Conservation (phyloP, 1,140 invertebrate genomes). For the Eubasilissa regina region DNA sequence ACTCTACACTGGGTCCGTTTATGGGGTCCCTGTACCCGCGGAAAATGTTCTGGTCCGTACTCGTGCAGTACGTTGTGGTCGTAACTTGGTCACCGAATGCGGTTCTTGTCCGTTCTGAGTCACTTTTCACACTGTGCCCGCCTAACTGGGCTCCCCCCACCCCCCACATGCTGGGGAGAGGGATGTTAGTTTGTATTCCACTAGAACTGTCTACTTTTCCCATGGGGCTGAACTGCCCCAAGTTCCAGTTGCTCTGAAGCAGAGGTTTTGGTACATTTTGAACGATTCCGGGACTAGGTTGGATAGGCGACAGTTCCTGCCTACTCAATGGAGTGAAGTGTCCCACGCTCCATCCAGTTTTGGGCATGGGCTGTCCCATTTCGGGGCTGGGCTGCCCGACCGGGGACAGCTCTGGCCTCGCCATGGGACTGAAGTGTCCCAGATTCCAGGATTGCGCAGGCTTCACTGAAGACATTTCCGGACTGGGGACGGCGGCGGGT, state of each 20-base stretch:
- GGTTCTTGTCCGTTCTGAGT: constrained; percentile 52
- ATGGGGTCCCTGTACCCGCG: constrained; percentile 50
- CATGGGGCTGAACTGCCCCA: constrained; percentile 58
- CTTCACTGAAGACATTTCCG: constrained; percentile 64
- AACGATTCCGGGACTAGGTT: constrained; percentile 66
- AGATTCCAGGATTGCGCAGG: constrained; percentile 50
- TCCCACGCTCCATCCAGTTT: constrained; percentile 59
- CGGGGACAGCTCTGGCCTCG: constrained; percentile 69
- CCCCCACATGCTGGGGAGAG: constrained; percentile 53
- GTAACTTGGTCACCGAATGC: constrained; percentile 51
- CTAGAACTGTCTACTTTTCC: constrained; percentile 57
- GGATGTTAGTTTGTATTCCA: constrained; percentile 8
- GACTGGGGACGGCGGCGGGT: constrained; percentile 69
- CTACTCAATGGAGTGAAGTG: constrained; percentile 65
- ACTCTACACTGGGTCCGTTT: constrained; percentile 54
- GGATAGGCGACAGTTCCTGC: constrained; percentile 33
- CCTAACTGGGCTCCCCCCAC: background rate
- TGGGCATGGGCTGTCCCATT: constrained; percentile 67
- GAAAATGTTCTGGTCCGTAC: constrained; percentile 39
- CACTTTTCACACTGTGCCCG: constrained; percentile 39
- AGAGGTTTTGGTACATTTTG: constrained; percentile 46
- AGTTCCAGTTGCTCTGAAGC: constrained; percentile 44
- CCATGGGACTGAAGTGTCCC: constrained; percentile 65
- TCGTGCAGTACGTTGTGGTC: constrained; percentile 51
- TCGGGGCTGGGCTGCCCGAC: constrained; percentile 70